Conservation (phyloP, 2,113 vertebrate species). For the Paramormyrops kingsleyae region DNA sequence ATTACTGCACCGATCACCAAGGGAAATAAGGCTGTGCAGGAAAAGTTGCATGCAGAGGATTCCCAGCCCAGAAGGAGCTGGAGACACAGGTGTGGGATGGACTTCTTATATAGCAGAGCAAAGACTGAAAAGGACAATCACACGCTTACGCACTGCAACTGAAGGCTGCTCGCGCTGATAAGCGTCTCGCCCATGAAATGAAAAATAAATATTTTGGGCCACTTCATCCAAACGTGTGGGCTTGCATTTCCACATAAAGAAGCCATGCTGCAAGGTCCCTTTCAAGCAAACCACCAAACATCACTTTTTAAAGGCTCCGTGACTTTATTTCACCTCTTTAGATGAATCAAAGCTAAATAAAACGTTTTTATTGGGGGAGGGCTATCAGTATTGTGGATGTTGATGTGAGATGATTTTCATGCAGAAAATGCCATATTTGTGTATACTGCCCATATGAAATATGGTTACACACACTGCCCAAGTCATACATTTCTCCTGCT, state of each 20-base stretch:
- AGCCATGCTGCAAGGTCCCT: neutral
- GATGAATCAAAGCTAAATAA: neutral
- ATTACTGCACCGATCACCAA: neutral
- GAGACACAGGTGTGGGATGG: neutral
- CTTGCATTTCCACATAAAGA: neutral
- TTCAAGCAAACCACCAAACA: neutral
- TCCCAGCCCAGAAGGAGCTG: neutral
- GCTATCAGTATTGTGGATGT: neutral
- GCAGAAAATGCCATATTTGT: neutral
- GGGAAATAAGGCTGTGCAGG: neutral
- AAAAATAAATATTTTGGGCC: slow-evolving; percentile 1
- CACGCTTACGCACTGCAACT: neutral
- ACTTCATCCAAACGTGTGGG: neutral
- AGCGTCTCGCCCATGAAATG: neutral
- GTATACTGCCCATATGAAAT: neutral
- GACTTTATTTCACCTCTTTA: neutral
- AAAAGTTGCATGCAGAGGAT: neutral
- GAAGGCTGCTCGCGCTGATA: neutral
- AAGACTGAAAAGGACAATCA: neutral
- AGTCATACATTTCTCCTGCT: neutral
- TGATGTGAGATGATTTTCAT: neutral
- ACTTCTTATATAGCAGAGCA: neutral
- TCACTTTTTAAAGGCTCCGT: neutral
- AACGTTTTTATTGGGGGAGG: neutral
- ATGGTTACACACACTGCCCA: neutral